Conservation (phyloP, 2,888 invertebrate species). For the Diarsia rubi region DNA sequence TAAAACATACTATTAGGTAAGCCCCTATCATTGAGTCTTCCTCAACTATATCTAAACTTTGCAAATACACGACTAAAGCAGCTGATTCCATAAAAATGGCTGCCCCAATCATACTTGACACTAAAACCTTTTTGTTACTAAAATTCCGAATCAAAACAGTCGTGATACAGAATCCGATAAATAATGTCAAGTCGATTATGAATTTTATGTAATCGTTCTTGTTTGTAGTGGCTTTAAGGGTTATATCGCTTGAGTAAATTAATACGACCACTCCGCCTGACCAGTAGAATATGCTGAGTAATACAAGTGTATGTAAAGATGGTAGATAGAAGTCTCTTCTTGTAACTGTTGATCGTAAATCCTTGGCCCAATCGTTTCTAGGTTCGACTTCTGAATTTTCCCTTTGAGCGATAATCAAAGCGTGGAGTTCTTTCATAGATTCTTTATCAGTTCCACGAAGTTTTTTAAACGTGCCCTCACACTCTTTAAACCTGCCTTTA, state of each 20-base stretch:
- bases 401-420: slow-evolving; percentile 52
- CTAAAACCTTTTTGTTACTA: slow-evolving; percentile 31
- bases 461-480: slow-evolving; percentile 55
- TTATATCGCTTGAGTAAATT: slow-evolving; percentile 34
- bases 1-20: slow-evolving; percentile 17
- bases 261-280: slow-evolving; percentile 17
- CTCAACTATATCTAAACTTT: slow-evolving; percentile 10
- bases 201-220: slow-evolving; percentile 38
- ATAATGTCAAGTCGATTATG: slow-evolving; percentile 16
- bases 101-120: slow-evolving; percentile 20
- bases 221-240: slow-evolving; percentile 27
- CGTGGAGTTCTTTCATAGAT: slow-evolving; percentile 55
- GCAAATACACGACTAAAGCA: slow-evolving; percentile 19
- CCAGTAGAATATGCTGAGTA: slow-evolving; percentile 26
- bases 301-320: slow-evolving; percentile 17
- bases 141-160: not conserved
- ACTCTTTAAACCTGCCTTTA: slow-evolving; percentile 60
- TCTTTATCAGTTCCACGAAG: slow-evolving; percentile 55
- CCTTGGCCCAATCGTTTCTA: not conserved
- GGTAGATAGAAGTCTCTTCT: slow-evolving; percentile 37
- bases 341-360: not conserved
- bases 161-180: slow-evolving; percentile 23
- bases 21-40: slow-evolving; percentile 39
- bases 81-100: slow-evolving; percentile 19
- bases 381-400: slow-evolving; percentile 4